Base-by-base conservation (phyloP, 2,797 vertebrate genomes). In the Acanthis flammea region DNA sequence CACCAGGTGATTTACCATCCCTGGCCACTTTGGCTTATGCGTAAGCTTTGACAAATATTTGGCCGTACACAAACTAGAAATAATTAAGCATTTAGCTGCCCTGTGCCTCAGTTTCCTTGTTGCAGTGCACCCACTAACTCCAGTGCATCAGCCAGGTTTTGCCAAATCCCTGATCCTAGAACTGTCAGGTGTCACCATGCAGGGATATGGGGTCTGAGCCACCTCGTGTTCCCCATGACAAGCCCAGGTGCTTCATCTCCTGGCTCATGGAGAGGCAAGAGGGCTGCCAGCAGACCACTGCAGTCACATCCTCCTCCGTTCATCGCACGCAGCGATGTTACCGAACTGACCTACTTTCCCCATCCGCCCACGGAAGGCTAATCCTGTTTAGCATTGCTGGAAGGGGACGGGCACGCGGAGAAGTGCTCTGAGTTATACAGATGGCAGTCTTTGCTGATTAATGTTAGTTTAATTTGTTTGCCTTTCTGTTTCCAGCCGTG, bases 281-380 rank as follows among this genome's bases (percentile, higher is more conserved):
- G 73, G 70, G 92, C 81, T 96, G 86, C 66, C 78, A 83, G 75
- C 80, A 75, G 67, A 86, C 95, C 86, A 54, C 41, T 57, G 86
- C 60, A 70, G 81, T 96, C 62, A 22, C 91, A 93, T 95, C 95
- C 77, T 92, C 76, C 85, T 90, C 81, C 54, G 41, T 77, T 96
- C 94, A 42, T 96, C 71, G 9, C 95, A 71, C 25, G 60, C 89
- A 94, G 95, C 31, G 7, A 61, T 95, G 95, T 96, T 97, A 96
- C 96, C 48, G 15, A 94, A 97, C 91, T 98, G 98, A 98, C 98
- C 98, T 98, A 98, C 97, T 98, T 98, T 97, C 82, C 68, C 81
- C 90, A 11, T 97, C 94, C 96, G 54, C 97, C 96, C 96, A 95
- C 96, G 82, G 94, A 98, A 97, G 91, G 92, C 97, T 97, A 97